Percentiles rank a stretch among this genome's conserved stretches.
Conservation (phyloP, 1,140 invertebrate species). For the Andricus grossulariae region DNA sequence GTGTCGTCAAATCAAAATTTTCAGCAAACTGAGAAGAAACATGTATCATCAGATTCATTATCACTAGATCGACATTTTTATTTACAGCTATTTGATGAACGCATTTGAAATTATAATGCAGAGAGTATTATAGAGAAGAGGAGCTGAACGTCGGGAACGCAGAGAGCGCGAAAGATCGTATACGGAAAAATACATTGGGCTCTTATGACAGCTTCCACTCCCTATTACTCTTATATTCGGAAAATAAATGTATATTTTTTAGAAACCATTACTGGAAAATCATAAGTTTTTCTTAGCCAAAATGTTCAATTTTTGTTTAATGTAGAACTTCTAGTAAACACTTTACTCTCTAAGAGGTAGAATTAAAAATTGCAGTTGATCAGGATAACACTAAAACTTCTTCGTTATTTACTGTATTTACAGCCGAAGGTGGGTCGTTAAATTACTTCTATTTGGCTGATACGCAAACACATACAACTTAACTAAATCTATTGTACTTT, state of each 20-base stretch:
- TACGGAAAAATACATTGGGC: too few species aligned
- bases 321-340: neutral
- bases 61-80: slow-evolving; percentile 67
- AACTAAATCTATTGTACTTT: neutral
- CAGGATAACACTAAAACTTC: neutral
- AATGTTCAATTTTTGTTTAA: neutral
- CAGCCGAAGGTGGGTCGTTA: slow-evolving; percentile 1
- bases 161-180: too few species aligned
- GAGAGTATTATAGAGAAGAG: too few species aligned
- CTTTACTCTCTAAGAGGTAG: slow-evolving; percentile 1
- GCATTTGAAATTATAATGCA: slow-evolving; percentile 8
- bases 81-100: slow-evolving; percentile 69
- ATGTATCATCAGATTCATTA: slow-evolving; percentile 22
- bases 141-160: too few species aligned
- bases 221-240: too few species aligned
- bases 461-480: neutral
- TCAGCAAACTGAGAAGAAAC: slow-evolving; percentile 19
- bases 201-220: too few species aligned
- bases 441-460: neutral
- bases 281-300: too few species aligned
- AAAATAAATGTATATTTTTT: too few species aligned
- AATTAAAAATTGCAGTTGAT: neutral
- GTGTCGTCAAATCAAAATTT: neutral
- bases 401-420: slow-evolving; percentile 11
- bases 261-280: too few species aligned